These are phyloP conservation scores for Cryptoblepharus egeriae DNA, from an alignment of 2,797 vertebrate genomes.

Conservation along the genomic window DNA sequence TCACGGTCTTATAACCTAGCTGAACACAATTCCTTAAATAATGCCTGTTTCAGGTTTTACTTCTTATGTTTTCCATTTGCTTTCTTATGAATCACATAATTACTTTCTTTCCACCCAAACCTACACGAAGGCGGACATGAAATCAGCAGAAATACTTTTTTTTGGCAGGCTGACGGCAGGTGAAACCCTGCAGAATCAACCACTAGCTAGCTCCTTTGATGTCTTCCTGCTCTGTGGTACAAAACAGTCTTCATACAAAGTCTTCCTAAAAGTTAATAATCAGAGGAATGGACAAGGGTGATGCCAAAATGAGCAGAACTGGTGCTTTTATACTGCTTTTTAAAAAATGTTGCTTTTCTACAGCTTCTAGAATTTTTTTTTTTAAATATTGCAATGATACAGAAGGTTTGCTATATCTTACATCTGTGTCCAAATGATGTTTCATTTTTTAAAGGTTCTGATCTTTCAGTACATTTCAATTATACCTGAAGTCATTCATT, in stretches of 20 bases:
- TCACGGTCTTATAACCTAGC: neutral
- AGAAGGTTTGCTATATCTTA: neutral
- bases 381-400: neutral
- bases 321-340: neutral
- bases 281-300: neutral
- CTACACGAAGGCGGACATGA: neutral
- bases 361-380: neutral
- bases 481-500: no score
- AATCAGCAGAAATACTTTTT: neutral
- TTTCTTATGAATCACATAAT: conserved; percentile 7
- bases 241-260: neutral
- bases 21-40: neutral
- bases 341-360: neutral
- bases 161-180: neutral
- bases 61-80: neutral
- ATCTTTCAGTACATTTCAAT: no score
- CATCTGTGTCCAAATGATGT: no score
- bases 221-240: neutral
- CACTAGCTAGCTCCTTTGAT: neutral
- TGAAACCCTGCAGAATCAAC: neutral
- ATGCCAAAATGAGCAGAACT: no score
- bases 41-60: neutral
- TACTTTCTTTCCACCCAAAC: conserved; percentile 9
- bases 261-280: neutral
- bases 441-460: no score